phyloP scores from a whole-genome alignment of 1,140 invertebrate species.

The Plectrocnemia conspersa region DNA sequence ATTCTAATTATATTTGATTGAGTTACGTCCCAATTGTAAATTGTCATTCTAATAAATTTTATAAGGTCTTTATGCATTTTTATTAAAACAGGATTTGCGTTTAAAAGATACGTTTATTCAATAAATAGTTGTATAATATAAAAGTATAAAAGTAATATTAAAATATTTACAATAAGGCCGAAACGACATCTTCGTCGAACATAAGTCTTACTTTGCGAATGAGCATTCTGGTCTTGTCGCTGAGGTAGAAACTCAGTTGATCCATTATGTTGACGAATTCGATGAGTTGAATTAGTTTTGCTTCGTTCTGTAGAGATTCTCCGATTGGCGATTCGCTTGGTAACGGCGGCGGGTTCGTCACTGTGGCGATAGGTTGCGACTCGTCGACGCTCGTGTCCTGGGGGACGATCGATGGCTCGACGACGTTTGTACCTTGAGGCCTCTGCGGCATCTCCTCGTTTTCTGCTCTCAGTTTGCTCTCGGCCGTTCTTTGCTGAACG shows the following conservation, averaged over 20 bases:
- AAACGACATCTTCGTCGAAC: conserved; percentile 14
- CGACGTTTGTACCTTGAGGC: neutral
- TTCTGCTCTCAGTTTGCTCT: conserved; percentile 1
- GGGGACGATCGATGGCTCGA: neutral
- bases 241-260: conserved; percentile 24
- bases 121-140: too few species aligned
- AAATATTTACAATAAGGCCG: neutral
- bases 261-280: conserved; percentile 28
- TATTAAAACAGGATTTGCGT: too few species aligned
- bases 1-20: too few species aligned
- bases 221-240: conserved; percentile 22
- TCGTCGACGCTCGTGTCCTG: too few species aligned
- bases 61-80: too few species aligned
- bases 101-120: too few species aligned
- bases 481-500: too few species aligned
- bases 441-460: neutral
- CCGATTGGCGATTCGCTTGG: too few species aligned
- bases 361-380: neutral
- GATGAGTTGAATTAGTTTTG: conserved; percentile 23
- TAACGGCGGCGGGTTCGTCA: neutral
- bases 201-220: too few species aligned
- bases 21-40: too few species aligned
- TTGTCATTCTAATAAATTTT: too few species aligned
- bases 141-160: conserved; percentile 6
- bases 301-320: conserved; percentile 16